A percentile compares a stretch with the other conserved stretches of the same genome.
These are phyloP conservation scores for Thumatha senex DNA, from an alignment of 2,888 invertebrate species.

Conservation along the genomic window DNA sequence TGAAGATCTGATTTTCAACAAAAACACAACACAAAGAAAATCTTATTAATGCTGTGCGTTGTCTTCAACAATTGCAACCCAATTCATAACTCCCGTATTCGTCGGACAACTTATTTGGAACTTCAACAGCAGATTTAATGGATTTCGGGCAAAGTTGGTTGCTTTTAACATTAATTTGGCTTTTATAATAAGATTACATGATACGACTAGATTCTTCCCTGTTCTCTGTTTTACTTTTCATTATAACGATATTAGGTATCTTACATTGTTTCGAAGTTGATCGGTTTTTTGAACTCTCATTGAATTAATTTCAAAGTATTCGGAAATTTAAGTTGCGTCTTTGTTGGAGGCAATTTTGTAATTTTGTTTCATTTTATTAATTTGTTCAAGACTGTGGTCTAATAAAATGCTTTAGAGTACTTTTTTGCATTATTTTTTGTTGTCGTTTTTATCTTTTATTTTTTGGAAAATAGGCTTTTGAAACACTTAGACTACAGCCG, in stretches of 20 bases:
- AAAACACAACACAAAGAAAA: background rate
- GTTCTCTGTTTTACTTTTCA: constrained; percentile 46
- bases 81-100: constrained; percentile 37
- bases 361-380: constrained; percentile 24
- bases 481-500: no score
- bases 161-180: constrained; percentile 55
- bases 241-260: constrained; percentile 37
- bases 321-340: constrained; percentile 18
- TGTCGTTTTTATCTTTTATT: background rate
- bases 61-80: constrained; percentile 6
- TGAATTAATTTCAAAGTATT: constrained; percentile 33
- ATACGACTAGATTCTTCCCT: constrained; percentile 42
- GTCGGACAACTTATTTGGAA: constrained; percentile 37
- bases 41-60: background rate
- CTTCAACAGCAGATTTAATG: constrained; percentile 41
- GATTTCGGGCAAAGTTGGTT: constrained; percentile 41
- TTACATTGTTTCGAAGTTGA: constrained; percentile 35
- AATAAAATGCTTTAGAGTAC: background rate
- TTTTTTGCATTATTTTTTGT: background rate
- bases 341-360: constrained; percentile 12
- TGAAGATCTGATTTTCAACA: no score
- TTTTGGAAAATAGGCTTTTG: background rate
- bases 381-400: constrained; percentile 13
- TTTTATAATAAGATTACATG: constrained; percentile 53
- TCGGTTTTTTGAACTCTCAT: constrained; percentile 34